Evolutionary conservation across 2,888 invertebrate genomes (phyloP).

Genomic region (Chloroclystis v-ata): DNA sequence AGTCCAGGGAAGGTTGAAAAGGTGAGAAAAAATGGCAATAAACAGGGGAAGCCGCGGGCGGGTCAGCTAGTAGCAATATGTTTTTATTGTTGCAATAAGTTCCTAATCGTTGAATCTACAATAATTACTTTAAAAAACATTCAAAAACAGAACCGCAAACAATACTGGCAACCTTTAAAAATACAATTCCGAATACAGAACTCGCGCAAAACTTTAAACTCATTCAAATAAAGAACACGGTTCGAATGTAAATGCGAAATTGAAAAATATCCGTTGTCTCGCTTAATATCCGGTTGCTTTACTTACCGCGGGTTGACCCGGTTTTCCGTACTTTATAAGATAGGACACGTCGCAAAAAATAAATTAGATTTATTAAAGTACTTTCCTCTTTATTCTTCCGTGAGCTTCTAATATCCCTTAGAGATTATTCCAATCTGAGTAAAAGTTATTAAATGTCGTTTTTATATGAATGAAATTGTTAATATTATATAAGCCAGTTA

Average conservation of each 20-base stretch:
- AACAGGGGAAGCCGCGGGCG: too few species aligned
- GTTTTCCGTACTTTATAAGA: background rate
- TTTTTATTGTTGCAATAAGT: too few species aligned
- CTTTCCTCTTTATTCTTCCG: too few species aligned
- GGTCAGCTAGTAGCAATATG: too few species aligned
- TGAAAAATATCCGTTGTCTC: conserved; percentile 22
- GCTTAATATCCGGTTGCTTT: conserved; percentile 24
- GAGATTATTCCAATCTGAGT: too few species aligned
- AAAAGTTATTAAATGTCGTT: too few species aligned
- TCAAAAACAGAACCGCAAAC: background rate
- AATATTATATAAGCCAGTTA: too few species aligned
- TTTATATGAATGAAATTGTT: too few species aligned
- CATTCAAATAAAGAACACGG: conserved; percentile 16
- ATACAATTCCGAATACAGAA: conserved; percentile 8
- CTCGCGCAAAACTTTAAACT: conserved; percentile 10
- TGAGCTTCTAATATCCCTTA: too few species aligned
- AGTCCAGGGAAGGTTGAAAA: too few species aligned
- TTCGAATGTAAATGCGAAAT: conserved; percentile 18
- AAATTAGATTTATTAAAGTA: background rate
- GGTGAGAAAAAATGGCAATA: too few species aligned
- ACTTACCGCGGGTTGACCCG: conserved; percentile 7
- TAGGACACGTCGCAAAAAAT: background rate
- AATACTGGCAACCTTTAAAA: conserved; percentile 8
- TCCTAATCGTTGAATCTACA: background rate
- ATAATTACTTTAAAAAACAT: background rate